Evolutionary conservation across 2,113 vertebrate genomes (phyloP).

Genomic region (Aleadryas rufinucha): DNA sequence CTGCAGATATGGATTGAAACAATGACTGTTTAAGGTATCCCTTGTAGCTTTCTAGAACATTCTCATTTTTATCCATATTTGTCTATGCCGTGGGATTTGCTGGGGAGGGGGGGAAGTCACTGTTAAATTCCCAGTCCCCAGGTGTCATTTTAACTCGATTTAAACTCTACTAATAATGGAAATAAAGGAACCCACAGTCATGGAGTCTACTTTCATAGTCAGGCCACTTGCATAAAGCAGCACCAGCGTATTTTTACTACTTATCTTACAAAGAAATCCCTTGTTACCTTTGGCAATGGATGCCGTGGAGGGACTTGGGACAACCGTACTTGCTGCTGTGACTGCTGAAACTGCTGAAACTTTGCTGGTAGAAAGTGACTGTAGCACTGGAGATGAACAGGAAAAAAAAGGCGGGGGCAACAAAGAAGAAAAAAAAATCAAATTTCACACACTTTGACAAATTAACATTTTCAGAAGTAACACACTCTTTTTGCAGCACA

Average conservation of each 20-base stretch:
- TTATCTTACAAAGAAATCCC: background rate
- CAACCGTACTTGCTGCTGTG: conserved; percentile 35
- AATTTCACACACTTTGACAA: background rate
- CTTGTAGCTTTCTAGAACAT: background rate
- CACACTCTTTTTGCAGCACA: background rate
- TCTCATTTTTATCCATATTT: background rate
- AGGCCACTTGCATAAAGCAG: background rate
- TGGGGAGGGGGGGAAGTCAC: background rate
- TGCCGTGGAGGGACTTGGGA: conserved; percentile 43
- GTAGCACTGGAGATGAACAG: conserved; percentile 65
- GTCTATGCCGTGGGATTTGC: background rate
- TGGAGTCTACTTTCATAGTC: background rate
- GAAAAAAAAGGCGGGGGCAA: background rate
- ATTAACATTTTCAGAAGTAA: conserved; percentile 8
- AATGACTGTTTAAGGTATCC: background rate
- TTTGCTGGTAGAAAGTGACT: conserved; percentile 74
- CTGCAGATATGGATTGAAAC: background rate
- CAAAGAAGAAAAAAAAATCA: background rate
- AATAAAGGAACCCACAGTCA: background rate
- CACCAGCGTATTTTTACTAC: background rate
- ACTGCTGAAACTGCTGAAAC: conserved; percentile 61
- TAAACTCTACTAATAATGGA: background rate
- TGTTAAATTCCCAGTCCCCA: background rate
- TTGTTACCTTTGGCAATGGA: conserved; percentile 72
- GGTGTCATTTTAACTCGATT: background rate